phyloP scores from a whole-genome alignment of 1,140 invertebrate species.

The Scylla paramamosain region DNA sequence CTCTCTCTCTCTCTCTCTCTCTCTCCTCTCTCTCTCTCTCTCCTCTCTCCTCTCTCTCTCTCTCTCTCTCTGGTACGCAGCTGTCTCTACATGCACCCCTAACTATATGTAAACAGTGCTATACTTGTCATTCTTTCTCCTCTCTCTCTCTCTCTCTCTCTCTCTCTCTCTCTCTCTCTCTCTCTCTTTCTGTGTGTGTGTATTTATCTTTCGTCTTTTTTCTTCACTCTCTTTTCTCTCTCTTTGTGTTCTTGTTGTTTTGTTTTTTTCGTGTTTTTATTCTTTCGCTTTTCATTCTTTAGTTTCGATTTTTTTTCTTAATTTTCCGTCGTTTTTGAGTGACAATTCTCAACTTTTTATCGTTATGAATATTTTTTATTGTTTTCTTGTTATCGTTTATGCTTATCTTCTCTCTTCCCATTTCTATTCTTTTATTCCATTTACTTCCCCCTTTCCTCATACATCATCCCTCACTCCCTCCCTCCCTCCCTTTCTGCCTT shows the following conservation, averaged over 20 bases:
- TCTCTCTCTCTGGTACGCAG: too few species aligned
- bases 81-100: too few species aligned
- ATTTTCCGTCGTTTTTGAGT: neutral
- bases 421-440: neutral
- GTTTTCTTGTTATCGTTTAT: neutral
- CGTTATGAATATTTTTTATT: neutral
- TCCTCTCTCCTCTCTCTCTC: too few species aligned
- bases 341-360: neutral
- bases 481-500: neutral
- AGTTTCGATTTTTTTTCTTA: neutral
- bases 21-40: too few species aligned
- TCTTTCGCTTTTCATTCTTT: neutral
- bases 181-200: too few species aligned
- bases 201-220: too few species aligned
- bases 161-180: too few species aligned
- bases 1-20: conserved; percentile 47
- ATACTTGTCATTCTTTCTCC: too few species aligned
- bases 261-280: neutral
- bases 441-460: conserved; percentile 10
- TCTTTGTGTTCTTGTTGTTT: neutral
- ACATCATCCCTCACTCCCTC: neutral
- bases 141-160: too few species aligned
- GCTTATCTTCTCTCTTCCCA: neutral
- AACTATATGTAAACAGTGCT: too few species aligned
- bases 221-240: too few species aligned